A percentile compares a stretch with the other conserved stretches of the same genome.
Evolutionary conservation across 1,140 invertebrate species (phyloP).

Genomic region (Achroia grisella): DNA sequence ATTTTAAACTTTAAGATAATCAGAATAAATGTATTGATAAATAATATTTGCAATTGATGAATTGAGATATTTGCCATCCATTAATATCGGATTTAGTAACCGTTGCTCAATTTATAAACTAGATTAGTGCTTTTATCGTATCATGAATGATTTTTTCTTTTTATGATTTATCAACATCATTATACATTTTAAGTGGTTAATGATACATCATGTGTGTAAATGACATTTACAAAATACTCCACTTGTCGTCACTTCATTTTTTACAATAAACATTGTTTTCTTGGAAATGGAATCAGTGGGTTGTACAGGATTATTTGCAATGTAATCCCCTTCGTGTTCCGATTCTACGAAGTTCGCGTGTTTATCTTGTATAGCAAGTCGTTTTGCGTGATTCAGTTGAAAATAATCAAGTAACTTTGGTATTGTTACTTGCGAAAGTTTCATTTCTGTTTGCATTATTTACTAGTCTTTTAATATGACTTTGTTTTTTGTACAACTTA

Average conservation of each 20-base stretch:
- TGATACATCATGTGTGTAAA: conserved; percentile 25
- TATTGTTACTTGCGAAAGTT: conserved; percentile 38
- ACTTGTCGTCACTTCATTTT: conserved; percentile 26
- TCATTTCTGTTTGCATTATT: conserved; percentile 14
- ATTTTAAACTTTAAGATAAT: too few relatives aligned
- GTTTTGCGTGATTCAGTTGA: conserved; percentile 55
- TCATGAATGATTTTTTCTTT: too few relatives aligned
- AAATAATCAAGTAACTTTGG: conserved; percentile 55
- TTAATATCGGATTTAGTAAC: too few relatives aligned
- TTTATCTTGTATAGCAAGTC: conserved; percentile 55
- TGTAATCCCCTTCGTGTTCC: conserved; percentile 51
- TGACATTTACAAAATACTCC: conserved; percentile 26
- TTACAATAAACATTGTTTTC: conserved; percentile 29
- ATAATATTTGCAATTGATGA: too few relatives aligned
- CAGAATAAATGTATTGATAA: too few relatives aligned
- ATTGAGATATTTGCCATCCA: too few relatives aligned
- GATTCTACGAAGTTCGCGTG: conserved; percentile 64
- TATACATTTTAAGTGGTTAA: too few relatives aligned
- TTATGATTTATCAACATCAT: too few relatives aligned
- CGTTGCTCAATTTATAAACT: too few relatives aligned
- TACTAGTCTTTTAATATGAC: too few relatives aligned
- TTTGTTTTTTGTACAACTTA: too few relatives aligned
- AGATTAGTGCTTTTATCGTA: too few relatives aligned
- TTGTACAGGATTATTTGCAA: conserved; percentile 34
- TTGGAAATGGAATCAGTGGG: conserved; percentile 34